A percentile compares a stretch with the other conserved stretches of the same genome.
These are phyloP conservation scores for Muntiacus reevesi DNA, from an alignment of 2,113 vertebrate species.

Conservation along the genomic window DNA sequence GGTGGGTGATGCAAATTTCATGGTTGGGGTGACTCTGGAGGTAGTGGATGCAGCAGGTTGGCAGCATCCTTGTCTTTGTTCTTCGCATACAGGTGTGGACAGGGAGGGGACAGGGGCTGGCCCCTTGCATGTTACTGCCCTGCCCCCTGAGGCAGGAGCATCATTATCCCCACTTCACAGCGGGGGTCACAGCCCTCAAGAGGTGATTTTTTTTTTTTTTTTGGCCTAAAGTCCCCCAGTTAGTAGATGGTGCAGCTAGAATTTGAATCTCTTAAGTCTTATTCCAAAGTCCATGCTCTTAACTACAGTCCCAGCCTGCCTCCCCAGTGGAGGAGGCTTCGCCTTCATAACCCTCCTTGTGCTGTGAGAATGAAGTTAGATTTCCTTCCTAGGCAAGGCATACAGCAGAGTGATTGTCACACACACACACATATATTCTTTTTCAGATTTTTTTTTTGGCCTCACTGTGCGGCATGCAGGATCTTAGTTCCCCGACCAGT, in stretches of 20 bases:
- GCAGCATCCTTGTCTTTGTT: not conserved
- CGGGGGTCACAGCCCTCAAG: not conserved
- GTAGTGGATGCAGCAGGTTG: not conserved
- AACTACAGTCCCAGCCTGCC: not conserved
- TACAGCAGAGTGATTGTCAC: not conserved
- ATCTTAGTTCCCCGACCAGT: not conserved
- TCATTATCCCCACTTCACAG: not conserved
- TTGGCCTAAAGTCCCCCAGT: not conserved
- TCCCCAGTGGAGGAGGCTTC: rapidly evolving
- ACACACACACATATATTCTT: not conserved
- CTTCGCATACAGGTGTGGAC: not conserved
- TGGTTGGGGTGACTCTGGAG: not conserved
- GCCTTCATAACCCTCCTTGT: not conserved
- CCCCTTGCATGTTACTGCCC: not conserved
- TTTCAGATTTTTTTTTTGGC: not conserved
- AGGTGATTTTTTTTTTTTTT: not conserved
- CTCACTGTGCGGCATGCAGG: not conserved
- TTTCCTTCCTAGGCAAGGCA: not conserved
- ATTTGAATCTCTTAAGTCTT: not conserved
- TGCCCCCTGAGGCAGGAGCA: not conserved
- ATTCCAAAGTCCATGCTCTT: not conserved
- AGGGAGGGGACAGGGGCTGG: too few relatives aligned
- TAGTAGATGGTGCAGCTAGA: not conserved
- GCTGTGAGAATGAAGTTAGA: not conserved
- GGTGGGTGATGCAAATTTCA: not conserved